Percentiles rank a stretch among this genome's conserved stretches.
Conservation (phyloP, 2,888 invertebrate genomes). For the Melanargia galathea region DNA sequence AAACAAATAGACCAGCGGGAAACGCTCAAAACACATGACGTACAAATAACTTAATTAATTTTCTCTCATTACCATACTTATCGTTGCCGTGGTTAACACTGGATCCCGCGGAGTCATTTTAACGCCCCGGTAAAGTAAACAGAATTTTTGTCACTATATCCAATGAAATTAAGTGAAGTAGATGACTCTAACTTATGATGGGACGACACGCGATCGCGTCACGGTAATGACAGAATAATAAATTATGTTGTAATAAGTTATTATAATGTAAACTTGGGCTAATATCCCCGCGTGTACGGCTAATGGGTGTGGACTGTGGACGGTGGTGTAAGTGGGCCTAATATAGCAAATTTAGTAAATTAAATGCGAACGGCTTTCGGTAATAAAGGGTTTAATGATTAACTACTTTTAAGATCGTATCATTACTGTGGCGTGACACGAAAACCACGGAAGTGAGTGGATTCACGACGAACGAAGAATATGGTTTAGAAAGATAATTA, state of each 20-base stretch:
- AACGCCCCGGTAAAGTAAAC: slow-evolving; percentile 67
- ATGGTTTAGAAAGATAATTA: not conserved
- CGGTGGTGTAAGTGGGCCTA: slow-evolving; percentile 53
- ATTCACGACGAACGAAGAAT: not conserved
- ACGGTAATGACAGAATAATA: slow-evolving; percentile 80
- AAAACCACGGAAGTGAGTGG: slow-evolving; percentile 3
- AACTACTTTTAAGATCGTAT: slow-evolving; percentile 37
- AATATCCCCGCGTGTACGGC: slow-evolving; percentile 52
- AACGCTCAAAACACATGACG: slow-evolving; percentile 63
- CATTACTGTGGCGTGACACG: slow-evolving; percentile 34
- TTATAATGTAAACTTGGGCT: slow-evolving; percentile 72
- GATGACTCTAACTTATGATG: slow-evolving; percentile 75
- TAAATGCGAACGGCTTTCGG: slow-evolving; percentile 55
- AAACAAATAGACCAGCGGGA: slow-evolving; percentile 56
- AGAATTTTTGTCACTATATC: slow-evolving; percentile 80
- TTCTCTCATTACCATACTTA: slow-evolving; percentile 64
- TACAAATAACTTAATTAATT: slow-evolving; percentile 63
- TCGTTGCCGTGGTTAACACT: slow-evolving; percentile 54
- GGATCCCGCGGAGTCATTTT: slow-evolving; percentile 64
- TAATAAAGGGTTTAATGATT: slow-evolving; percentile 65
- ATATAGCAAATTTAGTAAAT: slow-evolving; percentile 73
- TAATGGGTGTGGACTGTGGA: slow-evolving; percentile 54
- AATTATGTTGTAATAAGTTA: slow-evolving; percentile 81
- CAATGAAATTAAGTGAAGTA: slow-evolving; percentile 74
- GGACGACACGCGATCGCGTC: slow-evolving; percentile 72